Evolutionary conservation across 2,113 vertebrate species (phyloP), one percentile per base, ranked within the genome.

Genomic region (Poecilia latipinna): DNA sequence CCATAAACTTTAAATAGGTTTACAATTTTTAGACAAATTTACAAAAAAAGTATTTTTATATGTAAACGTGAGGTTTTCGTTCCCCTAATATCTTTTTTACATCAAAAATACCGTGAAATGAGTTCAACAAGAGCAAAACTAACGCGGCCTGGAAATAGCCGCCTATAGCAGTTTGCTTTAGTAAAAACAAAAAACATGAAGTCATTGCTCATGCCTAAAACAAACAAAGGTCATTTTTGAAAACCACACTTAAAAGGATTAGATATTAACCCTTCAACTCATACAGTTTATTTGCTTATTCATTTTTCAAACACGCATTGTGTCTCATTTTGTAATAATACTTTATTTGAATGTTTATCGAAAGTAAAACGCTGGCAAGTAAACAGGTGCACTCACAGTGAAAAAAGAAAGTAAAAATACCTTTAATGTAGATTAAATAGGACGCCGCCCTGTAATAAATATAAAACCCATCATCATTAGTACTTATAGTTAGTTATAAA

Each of bases 391-490:
- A 51, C 71, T 33, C 5, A 67, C 32, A 51, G 35, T 19, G 35
- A 39, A 65, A 63, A 80, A 35, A 48, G 54, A 84, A 82, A 81
- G 26, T 33, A 61, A 73, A 84, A 70, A 17, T 91, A 95, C 95
- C 93, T 84, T 78, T 37, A 75, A 68, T 78, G 79, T 88, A 86
- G 94, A 93, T 94, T 94, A 91, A 94, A 90, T 62, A 61, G 77
- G 93, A 95, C 95, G 94, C 95, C 95, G 95, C 95, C 95, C 95
- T 95, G 92, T 60, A 90, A 90, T 32, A 89, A 22, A 92, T 8
- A 82, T 0, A 63, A 42, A 61, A 32, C 4, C 7, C 75, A 91
- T 86, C 17, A 17, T 82, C 0, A 39, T 68, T 72, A 0, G 24
- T 48, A 48, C 11, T 11, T 33, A 3, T 12, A 22, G 0, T 15